phyloP scores from a whole-genome alignment of 2,113 vertebrate species.

The Regulus satrapa region DNA sequence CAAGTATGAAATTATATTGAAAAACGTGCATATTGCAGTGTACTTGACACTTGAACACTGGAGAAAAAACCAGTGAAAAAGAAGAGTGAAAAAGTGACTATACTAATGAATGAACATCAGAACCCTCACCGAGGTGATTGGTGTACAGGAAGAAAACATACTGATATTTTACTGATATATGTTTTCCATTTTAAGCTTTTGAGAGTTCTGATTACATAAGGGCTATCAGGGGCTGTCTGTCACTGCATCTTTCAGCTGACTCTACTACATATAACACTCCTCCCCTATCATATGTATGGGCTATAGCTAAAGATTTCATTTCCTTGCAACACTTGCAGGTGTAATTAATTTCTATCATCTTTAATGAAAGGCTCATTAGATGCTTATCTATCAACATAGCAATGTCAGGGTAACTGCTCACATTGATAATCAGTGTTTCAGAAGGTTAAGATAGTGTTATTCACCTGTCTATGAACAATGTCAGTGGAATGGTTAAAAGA shows the following conservation, averaged over 20 bases:
- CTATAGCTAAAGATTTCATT: neutral
- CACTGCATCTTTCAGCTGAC: neutral
- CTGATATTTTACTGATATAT: neutral
- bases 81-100: neutral
- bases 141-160: neutral
- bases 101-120: neutral
- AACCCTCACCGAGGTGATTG: neutral
- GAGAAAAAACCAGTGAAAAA: neutral
- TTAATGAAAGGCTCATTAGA: neutral
- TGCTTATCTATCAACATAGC: neutral
- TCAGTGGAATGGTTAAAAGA: neutral
- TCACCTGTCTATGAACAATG: neutral
- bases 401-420: neutral
- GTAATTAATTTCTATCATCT: neutral
- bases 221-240: neutral
- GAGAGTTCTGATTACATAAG: neutral
- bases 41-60: neutral
- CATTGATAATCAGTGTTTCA: neutral
- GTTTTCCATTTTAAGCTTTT: neutral
- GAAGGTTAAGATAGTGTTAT: neutral
- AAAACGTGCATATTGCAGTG: neutral
- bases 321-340: neutral
- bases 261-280: neutral
- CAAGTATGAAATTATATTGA: neutral
- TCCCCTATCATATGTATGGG: neutral